phyloP scores from a whole-genome alignment of 2,888 invertebrate species.

The Limnephilus marmoratus region DNA sequence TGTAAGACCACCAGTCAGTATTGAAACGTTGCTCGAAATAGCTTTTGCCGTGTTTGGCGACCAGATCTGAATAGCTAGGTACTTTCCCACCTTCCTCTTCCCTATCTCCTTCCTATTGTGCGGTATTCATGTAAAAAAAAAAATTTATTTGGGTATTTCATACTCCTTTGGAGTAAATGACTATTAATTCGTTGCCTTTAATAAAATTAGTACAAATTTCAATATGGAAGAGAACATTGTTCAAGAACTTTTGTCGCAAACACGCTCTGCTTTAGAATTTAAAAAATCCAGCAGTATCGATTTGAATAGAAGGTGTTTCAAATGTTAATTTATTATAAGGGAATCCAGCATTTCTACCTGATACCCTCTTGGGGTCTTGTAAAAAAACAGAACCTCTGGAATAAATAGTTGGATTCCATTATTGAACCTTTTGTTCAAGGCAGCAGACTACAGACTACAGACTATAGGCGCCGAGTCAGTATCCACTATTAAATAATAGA shows the following conservation, averaged over 20 bases:
- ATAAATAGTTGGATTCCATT: conserved; percentile 18
- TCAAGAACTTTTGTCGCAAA: not conserved
- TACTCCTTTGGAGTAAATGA: not conserved
- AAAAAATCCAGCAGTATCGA: not conserved
- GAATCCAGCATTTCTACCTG: not conserved
- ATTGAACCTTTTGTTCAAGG: not conserved
- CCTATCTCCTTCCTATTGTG: no score
- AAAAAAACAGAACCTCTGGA: not conserved
- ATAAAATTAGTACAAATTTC: not conserved
- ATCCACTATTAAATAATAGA: not conserved
- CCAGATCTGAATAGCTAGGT: no score
- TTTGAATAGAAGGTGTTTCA: not conserved
- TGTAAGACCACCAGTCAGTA: no score
- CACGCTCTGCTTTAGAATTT: no score
- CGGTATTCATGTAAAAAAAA: no score
- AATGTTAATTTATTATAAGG: not conserved
- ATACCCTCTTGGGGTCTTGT: not conserved
- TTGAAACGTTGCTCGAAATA: no score
- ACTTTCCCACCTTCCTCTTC: no score
- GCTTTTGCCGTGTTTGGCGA: no score
- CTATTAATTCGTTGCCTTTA: no score
- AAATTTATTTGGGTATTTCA: no score
- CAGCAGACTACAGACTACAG: not conserved
- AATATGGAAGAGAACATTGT: not conserved
- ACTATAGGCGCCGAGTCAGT: not conserved